phyloP scores from a whole-genome alignment of 2,113 vertebrate species.

The Morone chrysops region DNA sequence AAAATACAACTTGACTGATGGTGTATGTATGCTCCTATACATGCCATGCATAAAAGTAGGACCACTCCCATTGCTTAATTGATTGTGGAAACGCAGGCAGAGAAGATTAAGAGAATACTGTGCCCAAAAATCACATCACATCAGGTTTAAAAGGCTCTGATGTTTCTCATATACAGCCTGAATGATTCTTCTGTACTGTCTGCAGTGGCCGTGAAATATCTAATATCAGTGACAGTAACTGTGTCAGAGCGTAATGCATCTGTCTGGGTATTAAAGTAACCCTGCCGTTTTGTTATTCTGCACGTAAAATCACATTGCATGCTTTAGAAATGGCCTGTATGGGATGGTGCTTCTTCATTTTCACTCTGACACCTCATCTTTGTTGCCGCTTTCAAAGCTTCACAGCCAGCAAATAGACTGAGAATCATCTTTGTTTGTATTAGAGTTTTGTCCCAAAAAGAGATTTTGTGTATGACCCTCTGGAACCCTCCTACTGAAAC shows the following conservation, averaged over 20 bases:
- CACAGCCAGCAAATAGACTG: conserved; percentile 38
- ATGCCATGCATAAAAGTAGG: conserved; percentile 6
- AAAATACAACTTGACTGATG: conserved; percentile 15
- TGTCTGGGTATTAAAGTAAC: conserved; percentile 53
- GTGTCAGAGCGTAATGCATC: conserved; percentile 45
- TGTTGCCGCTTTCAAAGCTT: conserved; percentile 53
- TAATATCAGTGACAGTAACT: conserved; percentile 53
- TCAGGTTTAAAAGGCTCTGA: conserved; percentile 13
- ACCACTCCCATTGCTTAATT: conserved; percentile 4
- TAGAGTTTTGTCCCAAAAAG: conserved; percentile 44
- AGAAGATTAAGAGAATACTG: background rate
- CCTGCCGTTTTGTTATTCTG: conserved; percentile 56
- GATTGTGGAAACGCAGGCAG: conserved; percentile 22
- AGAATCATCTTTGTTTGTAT: conserved; percentile 64
- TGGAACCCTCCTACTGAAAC: conserved; percentile 57
- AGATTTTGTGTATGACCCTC: conserved; percentile 44
- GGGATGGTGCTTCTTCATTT: conserved; percentile 63
- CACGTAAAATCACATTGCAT: conserved; percentile 47
- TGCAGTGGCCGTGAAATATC: conserved; percentile 50
- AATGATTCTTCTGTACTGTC: conserved; percentile 41
- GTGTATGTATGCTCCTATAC: background rate
- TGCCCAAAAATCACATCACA: conserved; percentile 14
- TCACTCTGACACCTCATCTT: conserved; percentile 62
- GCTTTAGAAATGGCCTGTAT: conserved; percentile 59
- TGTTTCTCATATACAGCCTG: conserved; percentile 35